phyloP scores from a whole-genome alignment of 2,797 vertebrate species.

The Peromyscus attwateri region DNA sequence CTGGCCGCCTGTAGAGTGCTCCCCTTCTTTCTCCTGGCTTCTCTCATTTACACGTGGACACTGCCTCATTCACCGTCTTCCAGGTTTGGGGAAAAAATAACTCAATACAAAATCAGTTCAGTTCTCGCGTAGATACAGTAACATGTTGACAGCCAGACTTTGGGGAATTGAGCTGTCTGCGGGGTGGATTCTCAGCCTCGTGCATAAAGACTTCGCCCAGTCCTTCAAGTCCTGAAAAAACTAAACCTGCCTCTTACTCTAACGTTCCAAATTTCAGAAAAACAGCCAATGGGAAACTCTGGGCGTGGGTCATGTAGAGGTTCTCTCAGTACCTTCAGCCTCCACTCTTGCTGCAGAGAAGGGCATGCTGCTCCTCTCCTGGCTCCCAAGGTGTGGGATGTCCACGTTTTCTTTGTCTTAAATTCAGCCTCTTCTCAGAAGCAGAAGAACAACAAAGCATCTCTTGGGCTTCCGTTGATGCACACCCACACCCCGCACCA shows the following conservation, averaged over 20 bases:
- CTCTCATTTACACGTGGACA: constrained; percentile 58
- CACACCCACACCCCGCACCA: not conserved
- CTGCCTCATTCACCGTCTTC: constrained; percentile 50
- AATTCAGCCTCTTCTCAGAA: constrained; percentile 62
- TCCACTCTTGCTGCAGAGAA: not conserved
- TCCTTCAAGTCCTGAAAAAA: not conserved
- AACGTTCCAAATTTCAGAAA: constrained; percentile 1
- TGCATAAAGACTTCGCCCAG: not conserved
- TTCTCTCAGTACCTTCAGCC: not conserved
- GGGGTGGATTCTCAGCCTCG: not conserved
- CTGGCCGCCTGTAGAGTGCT: not conserved
- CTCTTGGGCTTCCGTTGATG: constrained; percentile 2
- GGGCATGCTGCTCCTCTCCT: not conserved
- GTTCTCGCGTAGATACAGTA: not conserved
- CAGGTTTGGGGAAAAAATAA: constrained; percentile 33
- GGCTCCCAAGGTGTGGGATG: not conserved
- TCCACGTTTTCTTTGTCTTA: constrained; percentile 53
- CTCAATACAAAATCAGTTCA: not conserved
- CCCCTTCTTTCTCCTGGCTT: not conserved
- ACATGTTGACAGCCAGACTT: not conserved
- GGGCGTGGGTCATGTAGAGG: not conserved
- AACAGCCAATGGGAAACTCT: not conserved
- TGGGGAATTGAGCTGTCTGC: not conserved
- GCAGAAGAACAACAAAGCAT: not conserved
- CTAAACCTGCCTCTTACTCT: constrained; percentile 23